Evolutionary conservation across 1,140 invertebrate genomes (phyloP), one percentile per base, ranked within the genome.

Genomic region (Temnothorax curvispinosus): DNA sequence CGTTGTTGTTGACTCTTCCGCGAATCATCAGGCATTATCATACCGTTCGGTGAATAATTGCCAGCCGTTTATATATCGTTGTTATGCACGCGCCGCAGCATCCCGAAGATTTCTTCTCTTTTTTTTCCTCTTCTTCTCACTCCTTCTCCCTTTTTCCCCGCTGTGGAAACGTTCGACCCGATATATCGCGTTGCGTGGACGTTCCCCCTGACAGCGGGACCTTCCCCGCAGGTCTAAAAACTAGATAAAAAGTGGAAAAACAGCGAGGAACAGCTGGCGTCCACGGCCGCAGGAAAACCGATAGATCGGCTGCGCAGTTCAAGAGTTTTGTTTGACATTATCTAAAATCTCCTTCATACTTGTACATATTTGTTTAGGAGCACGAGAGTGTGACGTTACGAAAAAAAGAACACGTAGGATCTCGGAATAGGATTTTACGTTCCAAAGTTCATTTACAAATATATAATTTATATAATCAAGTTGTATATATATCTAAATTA

Each of bases 11-110:
- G 69, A 84, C 32, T 84, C 67, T 84, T 84, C 69, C 80, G 54
- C 69, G 71, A 84, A 84, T 84, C 69, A 60, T 18, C 7, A 75
- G 18, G 54, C 27, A 75, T 84, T 84, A 84, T 84, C 80, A 27
- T 84, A 74, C 54, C 41, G 38, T 47, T 35, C 52, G 65, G 67
- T 82, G 80, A 74, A 84, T 75, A 84, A 84, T 84, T 84, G 54
- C 80, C 13, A 41, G 9, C 13, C 47, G 47, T 80, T 76, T 38
- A 52, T 69, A 80, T 80, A 65, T 65, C 18, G 76, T 67, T 60
- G 69, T 84, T 84, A 54, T 75, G 54, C 75, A 50, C 56, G 9
- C 21, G 38, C n/a, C 38, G 56, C 27, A 84, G 80, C 52, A 74
- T 84, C 27, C n/a, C 77, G 64, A 54, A 27, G 44, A 80, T 18